Percentiles rank a stretch among this genome's conserved stretches.
Conservation (phyloP, 2,113 vertebrate species). For the Odontophorus gujanensis region DNA sequence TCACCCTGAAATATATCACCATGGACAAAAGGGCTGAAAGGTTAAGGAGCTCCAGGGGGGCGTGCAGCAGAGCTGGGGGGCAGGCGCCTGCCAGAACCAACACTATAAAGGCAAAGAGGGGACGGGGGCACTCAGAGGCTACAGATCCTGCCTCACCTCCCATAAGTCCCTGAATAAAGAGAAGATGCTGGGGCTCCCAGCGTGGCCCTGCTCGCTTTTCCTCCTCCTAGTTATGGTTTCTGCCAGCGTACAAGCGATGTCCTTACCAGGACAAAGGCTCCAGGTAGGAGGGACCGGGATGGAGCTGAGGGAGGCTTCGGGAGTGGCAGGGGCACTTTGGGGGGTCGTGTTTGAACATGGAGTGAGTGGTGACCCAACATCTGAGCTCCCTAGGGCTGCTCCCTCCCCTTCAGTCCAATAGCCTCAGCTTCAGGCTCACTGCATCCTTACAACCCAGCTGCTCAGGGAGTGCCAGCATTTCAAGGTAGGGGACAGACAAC, state of each 20-base stretch:
- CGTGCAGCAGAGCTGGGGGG: conserved; percentile 30
- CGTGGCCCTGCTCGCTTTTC: neutral
- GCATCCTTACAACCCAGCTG: neutral
- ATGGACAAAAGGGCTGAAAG: conserved; percentile 69
- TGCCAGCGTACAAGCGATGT: conserved; percentile 40
- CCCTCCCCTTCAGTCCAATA: neutral
- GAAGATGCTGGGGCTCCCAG: conserved; percentile 40
- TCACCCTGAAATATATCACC: conserved; percentile 71
- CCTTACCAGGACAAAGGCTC: conserved; percentile 48
- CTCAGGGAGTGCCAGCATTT: neutral
- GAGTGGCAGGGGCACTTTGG: neutral
- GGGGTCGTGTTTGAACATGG: neutral
- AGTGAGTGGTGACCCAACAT: neutral
- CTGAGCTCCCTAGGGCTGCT: neutral
- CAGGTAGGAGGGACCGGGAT: conserved; percentile 52
- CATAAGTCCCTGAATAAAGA: neutral
- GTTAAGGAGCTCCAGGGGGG: conserved; percentile 61
- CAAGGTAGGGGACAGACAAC: neutral
- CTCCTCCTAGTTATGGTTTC: conserved; percentile 47
- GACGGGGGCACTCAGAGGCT: neutral
- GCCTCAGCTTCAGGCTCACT: neutral
- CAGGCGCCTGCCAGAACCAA: conserved; percentile 16
- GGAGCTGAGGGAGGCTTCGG: conserved; percentile 10
- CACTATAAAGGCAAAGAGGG: conserved; percentile 53
- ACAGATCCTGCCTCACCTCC: neutral